A percentile compares a stretch with the other conserved stretches of the same genome.
Conservation (phyloP, 1,140 invertebrate species). For the Drosophila quadrilineata region DNA sequence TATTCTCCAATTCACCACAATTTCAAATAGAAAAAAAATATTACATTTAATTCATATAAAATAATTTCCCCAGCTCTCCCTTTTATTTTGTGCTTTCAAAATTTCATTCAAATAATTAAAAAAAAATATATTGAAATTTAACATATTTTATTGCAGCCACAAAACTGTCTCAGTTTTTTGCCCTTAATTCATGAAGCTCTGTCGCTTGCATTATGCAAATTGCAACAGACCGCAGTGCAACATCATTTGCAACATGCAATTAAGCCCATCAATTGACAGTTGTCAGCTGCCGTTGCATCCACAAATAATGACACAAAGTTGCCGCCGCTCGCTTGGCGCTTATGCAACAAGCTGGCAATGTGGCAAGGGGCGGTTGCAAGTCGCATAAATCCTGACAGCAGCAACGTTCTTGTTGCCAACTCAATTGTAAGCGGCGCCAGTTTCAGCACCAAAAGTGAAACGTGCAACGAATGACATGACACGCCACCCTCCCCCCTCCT, state of each 20-base stretch:
- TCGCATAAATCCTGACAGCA: constrained; percentile 11
- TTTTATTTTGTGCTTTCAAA: too few relatives aligned
- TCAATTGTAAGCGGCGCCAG: constrained; percentile 39
- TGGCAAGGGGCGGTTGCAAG: not conserved
- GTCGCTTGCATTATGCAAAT: constrained; percentile 43
- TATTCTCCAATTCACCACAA: too few relatives aligned
- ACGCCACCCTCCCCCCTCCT: not conserved
- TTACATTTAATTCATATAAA: too few relatives aligned
- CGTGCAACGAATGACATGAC: not conserved
- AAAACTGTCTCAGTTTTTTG: too few relatives aligned
- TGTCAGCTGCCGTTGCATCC: constrained; percentile 1
- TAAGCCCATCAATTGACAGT: constrained; percentile 19
- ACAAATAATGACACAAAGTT: constrained; percentile 24
- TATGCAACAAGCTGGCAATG: constrained; percentile 4
- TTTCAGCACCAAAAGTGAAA: constrained; percentile 16
- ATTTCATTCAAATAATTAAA: too few relatives aligned
- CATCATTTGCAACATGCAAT: constrained; percentile 8
- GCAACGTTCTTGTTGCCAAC: constrained; percentile 19
- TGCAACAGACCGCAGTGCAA: constrained; percentile 11
- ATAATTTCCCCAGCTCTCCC: too few relatives aligned
- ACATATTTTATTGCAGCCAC: too few relatives aligned
- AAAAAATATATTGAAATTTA: too few relatives aligned
- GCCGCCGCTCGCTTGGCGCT: too few relatives aligned
- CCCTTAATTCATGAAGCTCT: too few relatives aligned
- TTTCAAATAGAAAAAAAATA: too few relatives aligned